Evolutionary conservation across 2,888 invertebrate species (phyloP), one percentile per base, ranked within the genome.

Genomic region (Ectemnius continuus): DNA sequence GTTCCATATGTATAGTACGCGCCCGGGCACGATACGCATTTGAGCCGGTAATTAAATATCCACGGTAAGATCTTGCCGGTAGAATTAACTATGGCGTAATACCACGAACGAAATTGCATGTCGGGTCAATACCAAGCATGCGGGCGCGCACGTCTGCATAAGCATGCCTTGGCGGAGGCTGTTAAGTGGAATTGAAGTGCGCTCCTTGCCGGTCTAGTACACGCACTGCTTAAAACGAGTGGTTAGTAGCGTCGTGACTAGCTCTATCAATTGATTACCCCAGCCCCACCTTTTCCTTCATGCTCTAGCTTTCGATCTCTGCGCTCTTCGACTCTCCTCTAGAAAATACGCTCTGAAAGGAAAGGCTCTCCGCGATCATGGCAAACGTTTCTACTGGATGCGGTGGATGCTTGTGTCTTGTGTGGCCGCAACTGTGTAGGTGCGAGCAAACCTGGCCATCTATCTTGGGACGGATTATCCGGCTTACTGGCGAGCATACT

Each of bases 381-480:
- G 14, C 11, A 45, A 36, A 13, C 0, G 16, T 59, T n/a, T 56
- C 20, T 36, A 8, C 23, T 5, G 14, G 5, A n/a, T 58, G 65
- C 59, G 63, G 56, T 48, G 60, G 69, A 23, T 23, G 23, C 23
- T 23, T 23, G 62, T 63, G 66, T 20, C 48, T 67, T 57, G 36
- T 28, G n/a, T 26, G 60, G 36, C 2, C 13, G n/a, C 46, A 36
- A 13, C 45, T 64, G 18, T n/a, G 47, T 26, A 65, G 58, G 28
- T 26, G 48, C 57, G 1, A 63, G 67, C 61, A 59, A 65, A 75
- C 69, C 61, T 26, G 58, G 56, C 63, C 75, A 83, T 80, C 70
- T 69, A 81, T 83, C 78, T 83, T 69, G 16, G 23, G 28, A 26
- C 26, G 81, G 78, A 83, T 83, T 78, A 81, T 83, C 81, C 81